Evolutionary conservation across 2,888 invertebrate species (phyloP), one percentile per base, ranked within the genome.

Genomic region (Pristionchus maxplancki): DNA sequence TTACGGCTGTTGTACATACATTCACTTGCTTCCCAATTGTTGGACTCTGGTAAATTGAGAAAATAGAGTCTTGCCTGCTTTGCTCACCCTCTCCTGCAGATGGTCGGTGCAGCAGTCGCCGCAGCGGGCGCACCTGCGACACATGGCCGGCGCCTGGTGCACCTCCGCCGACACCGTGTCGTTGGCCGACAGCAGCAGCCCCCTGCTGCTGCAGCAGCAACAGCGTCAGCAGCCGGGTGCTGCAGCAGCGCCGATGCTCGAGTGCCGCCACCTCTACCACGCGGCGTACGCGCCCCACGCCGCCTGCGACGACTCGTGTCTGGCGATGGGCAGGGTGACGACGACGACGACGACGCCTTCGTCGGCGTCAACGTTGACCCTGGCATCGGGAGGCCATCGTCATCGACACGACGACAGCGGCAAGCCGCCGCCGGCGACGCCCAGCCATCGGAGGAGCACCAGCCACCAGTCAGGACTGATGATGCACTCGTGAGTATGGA

Each of bases 211-310:
- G 24, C 85, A 85, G 9, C 44, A 6, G 9, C 53, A 28, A 11
- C 20, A 15, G 58, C 53, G n/a, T n/a, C n/a, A 9, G 64, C 37
- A 84, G 20, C 84, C 48, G 40, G 34, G 31, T 64, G 44, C 48
- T 34, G 37, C 67, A 62, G 44, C 44, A 20, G 28, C 67, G 31
- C 87, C 67, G 31, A 67, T 53, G 71, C 13, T 74, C 50, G 74
- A 87, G 58, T 67, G 48, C 28, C 53, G 87, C 13, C 81, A 88
- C 44, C 88, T 88, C 11, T 78, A 6, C n/a, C 88, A 88, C 81
- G 88, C 88, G 31, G 88, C 88, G 15, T 78, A 81, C 40, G 53
- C 88, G 20, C 81, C 88, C 8, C 88, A 88, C 62, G 20, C 50
- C 2, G 86, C 86, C 48, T 87, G 86, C 71, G 86, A 87, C n/a